Percentiles rank a stretch among this genome's conserved stretches.
These are phyloP conservation scores for Eupelmus urozonus DNA, from an alignment of 2,888 invertebrate species.

Conservation along the genomic window DNA sequence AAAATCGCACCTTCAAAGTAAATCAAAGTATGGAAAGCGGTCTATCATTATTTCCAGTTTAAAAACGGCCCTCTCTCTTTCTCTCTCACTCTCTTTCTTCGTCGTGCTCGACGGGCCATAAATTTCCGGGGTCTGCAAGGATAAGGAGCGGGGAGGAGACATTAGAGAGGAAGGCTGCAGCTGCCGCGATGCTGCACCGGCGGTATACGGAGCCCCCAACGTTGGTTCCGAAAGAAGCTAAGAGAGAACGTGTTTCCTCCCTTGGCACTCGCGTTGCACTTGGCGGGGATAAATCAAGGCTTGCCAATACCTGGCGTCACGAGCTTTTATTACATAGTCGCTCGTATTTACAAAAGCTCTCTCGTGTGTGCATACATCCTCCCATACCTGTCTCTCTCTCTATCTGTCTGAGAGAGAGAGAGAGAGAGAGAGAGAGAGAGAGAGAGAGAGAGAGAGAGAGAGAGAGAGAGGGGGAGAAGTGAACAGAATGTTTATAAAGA, in stretches of 20 bases:
- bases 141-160: slow-evolving; percentile 14
- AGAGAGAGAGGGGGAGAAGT: too few species aligned
- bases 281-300: slow-evolving; percentile 71
- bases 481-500: background rate
- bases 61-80: slow-evolving; percentile 17
- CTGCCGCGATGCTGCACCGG: too few species aligned
- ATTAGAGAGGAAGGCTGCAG: slow-evolving; percentile 1
- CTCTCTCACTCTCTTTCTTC: too few species aligned
- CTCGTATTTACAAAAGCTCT: slow-evolving; percentile 33
- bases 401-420: too few species aligned
- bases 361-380: background rate
- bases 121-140: slow-evolving; percentile 32
- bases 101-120: slow-evolving; percentile 41
- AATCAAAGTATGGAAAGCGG: background rate
- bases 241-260: slow-evolving; percentile 12
- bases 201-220: too few species aligned
- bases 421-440: too few species aligned
- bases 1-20: background rate
- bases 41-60: slow-evolving; percentile 34
- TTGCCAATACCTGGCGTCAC: slow-evolving; percentile 72
- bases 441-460: too few species aligned
- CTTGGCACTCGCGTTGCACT: slow-evolving; percentile 17
- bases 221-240: background rate
- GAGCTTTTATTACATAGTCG: slow-evolving; percentile 72
- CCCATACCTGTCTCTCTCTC: background rate